Evolutionary conservation across 2,113 vertebrate species (phyloP), one percentile per base, ranked within the genome.

Genomic region (Mugil cephalus): DNA sequence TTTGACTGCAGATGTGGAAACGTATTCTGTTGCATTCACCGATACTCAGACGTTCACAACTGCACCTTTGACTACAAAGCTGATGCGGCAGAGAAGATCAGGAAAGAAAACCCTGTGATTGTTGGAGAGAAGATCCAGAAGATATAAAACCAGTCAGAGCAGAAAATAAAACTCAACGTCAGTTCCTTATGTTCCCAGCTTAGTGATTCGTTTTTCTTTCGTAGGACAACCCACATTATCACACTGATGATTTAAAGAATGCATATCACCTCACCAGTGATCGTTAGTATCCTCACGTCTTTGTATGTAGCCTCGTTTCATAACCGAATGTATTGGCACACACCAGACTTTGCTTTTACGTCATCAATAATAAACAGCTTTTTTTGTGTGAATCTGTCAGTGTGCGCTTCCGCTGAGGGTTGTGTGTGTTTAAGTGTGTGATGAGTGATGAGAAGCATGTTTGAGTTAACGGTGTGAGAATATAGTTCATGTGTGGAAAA

Each of bases 1-100:
- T 68, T 68, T 45, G 39, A 68, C 39, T 68, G 51, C 40, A 43
- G 64, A 30, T 68, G 64, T 45, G 51, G 64, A 50, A 8, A 54
- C 6, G 7, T 55, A 2, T 68, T 55, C 64, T 68, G 51, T 15
- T 18, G 21, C 50, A 8, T 5, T 1, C 64, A 68, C 17, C 39
- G 24, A 36, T 55, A 55, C 18, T 68, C 64, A 1, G 51, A 68
- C 24, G n/a, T 14, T 7, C 64, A 68, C 51, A 46, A 34, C 39
- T 67, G 64, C 38, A 54, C 64, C 38, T 67, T 68, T 10, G 65
- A 68, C 65, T 46, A 68, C 52, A 68, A 15, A 55, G 65, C 65
- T 19, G 40, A 54, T 4, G 65, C 39, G 45, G 24, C 40, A 45
- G 51, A 55, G 52, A 56, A 19, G n/a, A 10, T 68, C 24, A 55